Evolutionary conservation across 2,797 vertebrate genomes (phyloP), one percentile per base, ranked within the genome.

Genomic region (Propithecus deckenii): DNA sequence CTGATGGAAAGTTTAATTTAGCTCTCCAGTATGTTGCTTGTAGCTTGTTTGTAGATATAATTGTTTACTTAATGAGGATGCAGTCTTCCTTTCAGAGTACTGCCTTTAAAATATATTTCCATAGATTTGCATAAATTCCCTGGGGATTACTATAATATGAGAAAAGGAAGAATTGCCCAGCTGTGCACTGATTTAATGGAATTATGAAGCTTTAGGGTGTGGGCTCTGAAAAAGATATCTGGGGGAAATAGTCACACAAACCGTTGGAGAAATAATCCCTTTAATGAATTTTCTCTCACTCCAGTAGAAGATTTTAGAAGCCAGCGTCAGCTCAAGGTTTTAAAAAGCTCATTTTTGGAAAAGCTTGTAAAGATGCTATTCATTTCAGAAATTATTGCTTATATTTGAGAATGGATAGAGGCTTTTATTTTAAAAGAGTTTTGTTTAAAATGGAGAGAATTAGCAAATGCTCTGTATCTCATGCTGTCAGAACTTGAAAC

Each of bases 121-220:
- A 97, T 96, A 98, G 35, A 97, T 98, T 98, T 98, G 88, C 95
- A 98, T 97, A 97, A 96, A 98, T 96, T 98, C 83, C 95, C 89
- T 61, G 43, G 91, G 84, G 89, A 98, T 97, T 4, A 93, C 86
- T 97, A 59, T 95, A 98, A 98, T 92, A 95, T 95, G 94, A 97
- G 96, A 94, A 95, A 98, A 94, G 95, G 92, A 93, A 96, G 22
- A 74, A 89, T 86, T 97, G 86, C 61, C 91, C 93, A 97, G 67
- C 92, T 98, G 95, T 94, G 86, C 52, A 89, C 11, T n/a, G 67
- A 91, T 97, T 98, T 98, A 96, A 98, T 97, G 71, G 57, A 97
- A 98, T 95, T 96, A 94, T 55, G 4, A 97, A 17, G 65, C 97
- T 97, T 98, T 97, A 78, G 85, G 95, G 84, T 90, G 4, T 93